Base-by-base conservation (phyloP, 2,113 vertebrate genomes). In the Chunga burmeisteri region DNA sequence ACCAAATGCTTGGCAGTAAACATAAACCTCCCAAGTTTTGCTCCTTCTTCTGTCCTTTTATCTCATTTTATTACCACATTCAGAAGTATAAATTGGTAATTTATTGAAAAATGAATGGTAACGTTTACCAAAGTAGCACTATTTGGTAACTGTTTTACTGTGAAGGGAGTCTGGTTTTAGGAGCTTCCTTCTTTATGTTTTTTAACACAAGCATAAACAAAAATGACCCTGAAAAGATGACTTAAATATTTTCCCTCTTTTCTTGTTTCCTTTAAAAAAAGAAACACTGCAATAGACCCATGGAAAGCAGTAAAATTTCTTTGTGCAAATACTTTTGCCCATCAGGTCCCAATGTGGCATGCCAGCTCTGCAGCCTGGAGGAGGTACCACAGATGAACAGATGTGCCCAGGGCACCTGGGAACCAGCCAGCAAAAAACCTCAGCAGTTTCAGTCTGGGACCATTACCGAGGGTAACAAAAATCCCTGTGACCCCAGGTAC, bases 31-130 rank as follows among this genome's bases (percentile, higher is more conserved):
- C 73, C 49, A 85, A 91, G 83, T 87, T 81, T 90, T 65, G 66
- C 49, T 75, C 66, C 70, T 80, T 42, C 68, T 88, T 92, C 93
- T 87, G 40, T 85, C 94, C 93, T 94, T 96, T 96, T 91, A 87
- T 85, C 88, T 91, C 68, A 75, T 84, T 96, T 94, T 96, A 95
- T 93, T 92, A 80, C 70, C 52, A 36, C 86, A 72, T 94, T 94
- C 66, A 91, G 49, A 81, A 89, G 36, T 38, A 93, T 91, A 96
- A 94, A 91, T 68, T 75, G 81, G 68, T 89, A 91, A 95, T 91
- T 89, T 94, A 93, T 89, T 91, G 96, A 87, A 89, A 96, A 95
- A 84, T 68, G 44, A 95, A 93, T 30, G 34, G 56, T 30, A 91
- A 82, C 72, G 30, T 84, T 94, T 95, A 84, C 88, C 1, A 0